Conservation (phyloP, 2,113 vertebrate species). For the Neolamprologus toae region DNA sequence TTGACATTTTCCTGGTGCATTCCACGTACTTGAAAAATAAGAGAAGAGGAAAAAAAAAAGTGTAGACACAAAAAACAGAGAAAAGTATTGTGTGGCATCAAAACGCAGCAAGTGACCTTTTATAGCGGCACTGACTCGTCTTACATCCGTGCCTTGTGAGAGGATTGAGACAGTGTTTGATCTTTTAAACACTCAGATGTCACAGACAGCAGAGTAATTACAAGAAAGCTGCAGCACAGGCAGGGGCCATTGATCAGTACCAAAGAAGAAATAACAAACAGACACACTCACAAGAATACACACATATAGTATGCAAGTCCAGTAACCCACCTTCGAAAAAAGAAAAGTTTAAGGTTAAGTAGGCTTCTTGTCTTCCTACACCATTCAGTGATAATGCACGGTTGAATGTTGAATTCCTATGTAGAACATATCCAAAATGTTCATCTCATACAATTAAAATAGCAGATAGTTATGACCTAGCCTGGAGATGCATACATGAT, state of each 20-base stretch:
- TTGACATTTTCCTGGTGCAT: constrained; percentile 44
- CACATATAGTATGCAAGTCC: neutral
- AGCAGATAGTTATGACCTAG: neutral
- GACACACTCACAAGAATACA: neutral
- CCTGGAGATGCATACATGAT: neutral
- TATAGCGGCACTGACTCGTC: constrained; percentile 5
- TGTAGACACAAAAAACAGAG: neutral
- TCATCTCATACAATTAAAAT: neutral
- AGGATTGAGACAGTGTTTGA: constrained; percentile 47
- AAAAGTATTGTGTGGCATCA: constrained; percentile 20
- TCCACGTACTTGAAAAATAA: constrained; percentile 30
- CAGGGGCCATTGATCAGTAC: constrained; percentile 52
- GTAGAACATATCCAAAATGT: neutral
- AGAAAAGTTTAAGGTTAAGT: neutral
- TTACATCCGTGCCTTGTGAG: constrained; percentile 33
- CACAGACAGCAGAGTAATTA: constrained; percentile 56
- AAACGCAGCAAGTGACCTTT: constrained; percentile 62
- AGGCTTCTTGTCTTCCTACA: neutral
- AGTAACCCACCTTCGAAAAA: neutral
- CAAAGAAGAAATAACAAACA: neutral
- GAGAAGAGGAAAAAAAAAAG: neutral
- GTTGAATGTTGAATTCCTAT: neutral
- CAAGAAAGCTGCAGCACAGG: constrained; percentile 38
- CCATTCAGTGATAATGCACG: neutral
- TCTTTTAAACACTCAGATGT: constrained; percentile 59